phyloP scores from a whole-genome alignment of 1,140 invertebrate genomes.

The Doryteuthis pealeii region DNA sequence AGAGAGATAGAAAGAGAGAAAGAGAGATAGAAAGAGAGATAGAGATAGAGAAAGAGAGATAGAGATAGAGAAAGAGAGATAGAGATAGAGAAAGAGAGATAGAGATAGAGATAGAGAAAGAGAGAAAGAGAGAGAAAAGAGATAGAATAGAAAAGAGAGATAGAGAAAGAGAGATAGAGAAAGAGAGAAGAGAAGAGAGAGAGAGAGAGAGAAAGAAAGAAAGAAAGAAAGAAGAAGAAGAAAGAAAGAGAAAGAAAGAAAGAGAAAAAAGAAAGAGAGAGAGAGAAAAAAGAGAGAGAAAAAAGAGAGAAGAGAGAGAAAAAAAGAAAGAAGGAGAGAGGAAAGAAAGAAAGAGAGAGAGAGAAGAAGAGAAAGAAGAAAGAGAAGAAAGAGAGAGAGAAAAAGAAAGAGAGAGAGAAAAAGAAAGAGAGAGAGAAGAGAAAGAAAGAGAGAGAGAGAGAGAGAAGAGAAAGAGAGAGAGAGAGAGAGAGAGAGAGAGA shows the following conservation, averaged over 20 bases:
- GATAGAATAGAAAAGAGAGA: too few relatives aligned
- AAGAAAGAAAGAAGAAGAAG: background rate
- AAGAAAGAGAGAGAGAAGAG: background rate
- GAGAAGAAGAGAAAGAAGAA: background rate
- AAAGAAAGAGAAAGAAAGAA: background rate
- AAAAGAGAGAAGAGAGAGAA: background rate
- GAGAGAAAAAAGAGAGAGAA: background rate
- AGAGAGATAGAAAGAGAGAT: background rate
- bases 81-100: background rate
- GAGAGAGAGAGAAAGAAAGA: background rate
- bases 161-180: background rate
- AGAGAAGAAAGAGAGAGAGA: background rate
- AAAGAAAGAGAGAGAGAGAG: too few relatives aligned
- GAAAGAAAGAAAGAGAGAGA: conserved; percentile 1
- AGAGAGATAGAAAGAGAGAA: background rate
- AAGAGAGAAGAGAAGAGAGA: background rate
- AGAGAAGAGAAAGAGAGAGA: too few relatives aligned
- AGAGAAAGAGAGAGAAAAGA: background rate
- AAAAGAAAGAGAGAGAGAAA: background rate
- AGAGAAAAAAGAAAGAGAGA: background rate
- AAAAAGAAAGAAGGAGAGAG: background rate
- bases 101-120: background rate
- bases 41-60: background rate
- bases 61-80: background rate
- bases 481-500: too few relatives aligned